Percentiles rank a stretch among this genome's conserved stretches.
Evolutionary conservation across 2,888 invertebrate species (phyloP).

Genomic region (Eutolmus rufibarbis): DNA sequence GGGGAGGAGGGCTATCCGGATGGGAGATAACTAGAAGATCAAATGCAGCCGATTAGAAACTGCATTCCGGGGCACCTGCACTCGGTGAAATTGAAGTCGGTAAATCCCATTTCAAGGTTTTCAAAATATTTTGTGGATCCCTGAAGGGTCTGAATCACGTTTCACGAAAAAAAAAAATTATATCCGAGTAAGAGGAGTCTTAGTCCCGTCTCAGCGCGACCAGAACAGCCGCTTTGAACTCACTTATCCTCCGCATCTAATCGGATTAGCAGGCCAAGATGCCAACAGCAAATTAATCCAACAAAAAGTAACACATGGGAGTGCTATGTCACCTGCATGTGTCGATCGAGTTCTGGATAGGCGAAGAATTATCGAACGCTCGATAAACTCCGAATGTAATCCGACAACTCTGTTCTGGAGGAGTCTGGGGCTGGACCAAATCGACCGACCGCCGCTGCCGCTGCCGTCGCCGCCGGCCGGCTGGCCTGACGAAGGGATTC

Average conservation of each 20-base stretch:
- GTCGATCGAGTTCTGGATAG: not conserved
- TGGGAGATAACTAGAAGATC: not conserved
- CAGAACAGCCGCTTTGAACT: constrained; percentile 1
- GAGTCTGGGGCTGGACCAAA: not conserved
- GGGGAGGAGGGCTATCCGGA: not conserved
- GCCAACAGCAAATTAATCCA: constrained; percentile 1
- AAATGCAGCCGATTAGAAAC: not conserved
- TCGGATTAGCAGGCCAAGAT: constrained; percentile 26
- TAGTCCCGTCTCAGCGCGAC: not conserved
- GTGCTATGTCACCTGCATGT: not conserved
- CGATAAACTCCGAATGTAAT: not conserved
- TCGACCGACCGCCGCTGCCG: not conserved
- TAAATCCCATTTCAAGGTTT: constrained; percentile 22
- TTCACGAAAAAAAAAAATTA: not conserved
- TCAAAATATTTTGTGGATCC: not conserved
- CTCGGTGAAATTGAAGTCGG: not conserved
- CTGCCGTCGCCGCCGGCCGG: too few relatives aligned
- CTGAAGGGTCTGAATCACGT: not conserved
- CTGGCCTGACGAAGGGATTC: not conserved
- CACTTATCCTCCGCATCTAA: not conserved
- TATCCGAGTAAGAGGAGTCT: not conserved
- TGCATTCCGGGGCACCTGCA: not conserved
- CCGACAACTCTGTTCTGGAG: not conserved
- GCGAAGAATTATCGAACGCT: not conserved
- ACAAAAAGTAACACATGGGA: not conserved